Evolutionary conservation across 1,140 invertebrate genomes (phyloP).

Genomic region (Zaprionus ornatus): DNA sequence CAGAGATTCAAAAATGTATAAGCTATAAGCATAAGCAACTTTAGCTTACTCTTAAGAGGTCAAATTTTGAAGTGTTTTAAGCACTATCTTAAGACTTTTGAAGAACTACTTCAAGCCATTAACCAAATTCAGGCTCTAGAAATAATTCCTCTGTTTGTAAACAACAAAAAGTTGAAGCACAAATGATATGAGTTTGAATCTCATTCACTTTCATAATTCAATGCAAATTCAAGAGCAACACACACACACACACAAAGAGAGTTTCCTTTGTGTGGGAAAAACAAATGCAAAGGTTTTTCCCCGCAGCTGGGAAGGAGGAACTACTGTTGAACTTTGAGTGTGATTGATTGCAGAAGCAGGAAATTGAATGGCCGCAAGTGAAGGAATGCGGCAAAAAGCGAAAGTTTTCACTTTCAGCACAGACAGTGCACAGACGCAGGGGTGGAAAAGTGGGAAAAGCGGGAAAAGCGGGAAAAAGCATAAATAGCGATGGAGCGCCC

Average conservation of each 20-base stretch:
- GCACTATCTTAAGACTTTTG: background rate
- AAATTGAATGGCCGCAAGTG: slow-evolving; percentile 69
- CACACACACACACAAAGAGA: background rate
- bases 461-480: slow-evolving; percentile 17
- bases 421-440: slow-evolving; percentile 61
- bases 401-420: slow-evolving; percentile 62
- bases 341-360: slow-evolving; percentile 70
- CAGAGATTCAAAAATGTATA: too few relatives aligned
- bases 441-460: slow-evolving; percentile 48
- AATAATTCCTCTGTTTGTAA: background rate
- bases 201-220: background rate
- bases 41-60: too few relatives aligned
- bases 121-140: background rate
- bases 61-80: background rate
- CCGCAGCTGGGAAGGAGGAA: slow-evolving; percentile 22
- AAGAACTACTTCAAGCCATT: background rate
- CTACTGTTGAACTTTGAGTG: slow-evolving; percentile 68
- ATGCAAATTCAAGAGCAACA: background rate
- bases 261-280: background rate
- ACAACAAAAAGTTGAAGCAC: background rate
- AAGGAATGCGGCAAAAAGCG: slow-evolving; percentile 42
- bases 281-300: slow-evolving; percentile 41
- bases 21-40: too few relatives aligned
- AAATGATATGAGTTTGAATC: background rate
- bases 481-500: background rate